Percentiles rank a stretch among this genome's conserved stretches.
Conservation (phyloP, 2,797 vertebrate species). For the Darevskia nairensis region DNA sequence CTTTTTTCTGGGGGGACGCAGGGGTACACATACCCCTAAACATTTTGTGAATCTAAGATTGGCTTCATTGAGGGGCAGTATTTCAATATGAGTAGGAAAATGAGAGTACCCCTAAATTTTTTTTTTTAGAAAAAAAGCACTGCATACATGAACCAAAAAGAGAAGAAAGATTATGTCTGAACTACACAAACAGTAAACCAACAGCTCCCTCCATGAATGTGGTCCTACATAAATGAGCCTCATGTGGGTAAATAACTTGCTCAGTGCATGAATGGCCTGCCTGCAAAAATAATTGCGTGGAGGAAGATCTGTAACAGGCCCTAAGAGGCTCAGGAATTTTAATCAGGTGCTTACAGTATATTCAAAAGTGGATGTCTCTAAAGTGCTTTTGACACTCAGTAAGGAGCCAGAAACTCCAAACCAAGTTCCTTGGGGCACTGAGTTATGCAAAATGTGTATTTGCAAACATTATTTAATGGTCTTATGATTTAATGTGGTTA, state of each 20-base stretch:
- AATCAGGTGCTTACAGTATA: background rate
- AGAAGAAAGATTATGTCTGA: background rate
- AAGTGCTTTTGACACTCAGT: background rate
- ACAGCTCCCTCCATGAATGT: background rate
- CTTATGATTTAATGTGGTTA: background rate
- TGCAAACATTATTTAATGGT: background rate
- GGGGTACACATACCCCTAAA: no score
- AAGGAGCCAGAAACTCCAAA: background rate
- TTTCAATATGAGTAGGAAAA: no score
- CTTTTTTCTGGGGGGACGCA: no score
- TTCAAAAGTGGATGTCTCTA: background rate
- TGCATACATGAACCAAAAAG: background rate
- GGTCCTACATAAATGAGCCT: background rate
- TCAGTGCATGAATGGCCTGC: background rate
- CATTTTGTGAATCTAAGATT: no score
- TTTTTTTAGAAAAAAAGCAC: no score
- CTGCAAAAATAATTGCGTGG: background rate
- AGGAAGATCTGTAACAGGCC: background rate
- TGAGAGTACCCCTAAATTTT: no score
- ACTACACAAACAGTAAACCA: background rate
- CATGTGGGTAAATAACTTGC: background rate
- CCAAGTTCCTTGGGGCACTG: background rate
- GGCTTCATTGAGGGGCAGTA: no score
- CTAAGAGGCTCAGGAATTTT: background rate
- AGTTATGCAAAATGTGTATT: background rate